These are phyloP conservation scores for Plotosus lineatus DNA, from an alignment of 2,113 vertebrate genomes.

Conservation along the genomic window DNA sequence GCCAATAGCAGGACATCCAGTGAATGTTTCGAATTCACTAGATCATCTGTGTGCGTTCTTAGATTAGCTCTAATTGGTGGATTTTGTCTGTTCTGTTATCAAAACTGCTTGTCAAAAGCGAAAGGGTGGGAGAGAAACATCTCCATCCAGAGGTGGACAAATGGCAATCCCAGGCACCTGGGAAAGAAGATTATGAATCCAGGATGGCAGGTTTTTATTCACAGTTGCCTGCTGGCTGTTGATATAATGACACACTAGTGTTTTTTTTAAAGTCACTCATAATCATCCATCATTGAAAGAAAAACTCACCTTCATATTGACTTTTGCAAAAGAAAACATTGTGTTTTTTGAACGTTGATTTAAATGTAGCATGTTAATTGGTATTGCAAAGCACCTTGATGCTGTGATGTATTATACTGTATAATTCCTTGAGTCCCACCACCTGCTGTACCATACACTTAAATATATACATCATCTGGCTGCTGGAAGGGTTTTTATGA, in stretches of 20 bases:
- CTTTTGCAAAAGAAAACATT: background rate
- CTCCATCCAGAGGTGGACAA: constrained; percentile 11
- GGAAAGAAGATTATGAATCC: background rate
- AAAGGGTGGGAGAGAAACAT: background rate
- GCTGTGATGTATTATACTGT: background rate
- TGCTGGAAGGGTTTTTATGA: background rate
- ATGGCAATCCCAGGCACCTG: background rate
- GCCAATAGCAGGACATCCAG: background rate
- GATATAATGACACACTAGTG: constrained; percentile 5
- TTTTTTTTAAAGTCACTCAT: background rate
- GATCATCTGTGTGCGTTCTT: background rate
- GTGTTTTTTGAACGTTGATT: background rate
- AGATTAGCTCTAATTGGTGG: background rate
- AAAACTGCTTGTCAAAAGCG: background rate
- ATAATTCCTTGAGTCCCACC: background rate
- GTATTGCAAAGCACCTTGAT: background rate
- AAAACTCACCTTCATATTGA: background rate
- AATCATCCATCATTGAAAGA: background rate
- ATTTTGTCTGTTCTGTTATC: background rate
- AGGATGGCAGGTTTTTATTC: background rate
- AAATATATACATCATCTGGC: background rate
- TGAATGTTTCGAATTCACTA: background rate
- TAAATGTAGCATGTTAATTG: background rate
- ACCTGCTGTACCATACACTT: background rate
- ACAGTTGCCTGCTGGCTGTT: background rate